phyloP scores from a whole-genome alignment of 2,888 invertebrate genomes.

The Acleris holmiana region DNA sequence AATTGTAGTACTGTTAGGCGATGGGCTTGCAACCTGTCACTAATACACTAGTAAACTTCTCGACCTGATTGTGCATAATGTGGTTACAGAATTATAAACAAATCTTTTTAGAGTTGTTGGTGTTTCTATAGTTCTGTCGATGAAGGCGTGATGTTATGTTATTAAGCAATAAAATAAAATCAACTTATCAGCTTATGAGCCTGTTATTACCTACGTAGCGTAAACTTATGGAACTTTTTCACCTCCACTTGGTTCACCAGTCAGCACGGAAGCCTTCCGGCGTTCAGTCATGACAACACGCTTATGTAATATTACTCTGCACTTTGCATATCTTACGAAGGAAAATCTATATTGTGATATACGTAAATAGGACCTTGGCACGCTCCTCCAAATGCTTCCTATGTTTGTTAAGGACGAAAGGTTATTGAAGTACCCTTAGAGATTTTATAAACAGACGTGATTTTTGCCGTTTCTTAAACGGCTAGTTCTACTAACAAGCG shows the following conservation, averaged over 20 bases:
- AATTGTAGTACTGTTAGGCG: too few species aligned
- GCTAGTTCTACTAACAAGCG: too few species aligned
- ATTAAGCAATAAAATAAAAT: not conserved
- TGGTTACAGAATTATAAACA: too few species aligned
- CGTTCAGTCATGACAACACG: conserved; percentile 49
- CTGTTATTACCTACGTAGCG: not conserved
- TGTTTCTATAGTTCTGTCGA: too few species aligned
- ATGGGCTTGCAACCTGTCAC: too few species aligned
- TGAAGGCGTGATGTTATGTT: too few species aligned
- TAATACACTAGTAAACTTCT: too few species aligned
- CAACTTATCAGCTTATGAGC: not conserved
- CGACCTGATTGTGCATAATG: too few species aligned
- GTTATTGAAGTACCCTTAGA: not conserved
- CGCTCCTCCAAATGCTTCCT: not conserved
- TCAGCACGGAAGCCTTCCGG: conserved; percentile 39
- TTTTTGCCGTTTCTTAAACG: too few species aligned
- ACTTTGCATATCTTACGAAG: conserved; percentile 9
- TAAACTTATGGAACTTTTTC: not conserved
- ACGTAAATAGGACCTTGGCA: conserved; percentile 3
- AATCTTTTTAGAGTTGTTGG: too few species aligned
- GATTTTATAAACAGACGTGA: too few species aligned
- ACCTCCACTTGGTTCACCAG: not conserved
- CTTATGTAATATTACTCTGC: conserved; percentile 20
- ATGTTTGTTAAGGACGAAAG: conserved; percentile 8
- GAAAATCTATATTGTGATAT: conserved; percentile 5